These are phyloP conservation scores for Zelleria hepariella DNA, from an alignment of 2,888 invertebrate species.

Conservation along the genomic window DNA sequence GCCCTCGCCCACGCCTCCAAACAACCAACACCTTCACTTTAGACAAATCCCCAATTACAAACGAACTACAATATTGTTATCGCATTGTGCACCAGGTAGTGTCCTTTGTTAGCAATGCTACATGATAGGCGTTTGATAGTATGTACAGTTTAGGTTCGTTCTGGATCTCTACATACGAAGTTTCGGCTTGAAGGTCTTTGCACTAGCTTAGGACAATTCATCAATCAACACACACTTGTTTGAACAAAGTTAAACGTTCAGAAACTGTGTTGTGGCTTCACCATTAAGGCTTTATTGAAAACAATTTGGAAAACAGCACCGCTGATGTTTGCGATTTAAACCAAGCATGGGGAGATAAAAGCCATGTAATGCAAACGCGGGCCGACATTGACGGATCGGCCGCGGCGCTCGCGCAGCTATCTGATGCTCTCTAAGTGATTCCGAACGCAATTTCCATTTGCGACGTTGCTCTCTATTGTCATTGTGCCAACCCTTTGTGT, in stretches of 20 bases:
- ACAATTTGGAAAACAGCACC: constrained; percentile 67
- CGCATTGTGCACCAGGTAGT: not conserved
- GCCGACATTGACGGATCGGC: constrained; percentile 69
- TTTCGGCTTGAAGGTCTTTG: too few species aligned
- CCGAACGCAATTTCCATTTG: constrained; percentile 64
- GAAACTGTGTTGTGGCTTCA: constrained; percentile 36
- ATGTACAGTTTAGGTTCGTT: too few species aligned
- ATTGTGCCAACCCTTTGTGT: constrained; percentile 39
- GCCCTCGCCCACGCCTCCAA: constrained; percentile 21
- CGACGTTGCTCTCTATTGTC: constrained; percentile 56
- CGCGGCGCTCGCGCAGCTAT: constrained; percentile 53
- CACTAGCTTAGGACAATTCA: not conserved
- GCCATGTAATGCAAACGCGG: constrained; percentile 67
- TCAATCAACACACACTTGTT: not conserved
- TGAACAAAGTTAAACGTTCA: constrained; percentile 15
- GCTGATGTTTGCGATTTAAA: constrained; percentile 66
- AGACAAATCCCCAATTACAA: constrained; percentile 6
- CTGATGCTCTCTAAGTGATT: constrained; percentile 70
- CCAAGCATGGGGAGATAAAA: constrained; percentile 60
- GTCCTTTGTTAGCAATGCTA: not conserved
- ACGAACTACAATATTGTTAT: not conserved
- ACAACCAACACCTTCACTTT: constrained; percentile 4
- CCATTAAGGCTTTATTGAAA: constrained; percentile 64
- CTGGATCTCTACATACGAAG: too few species aligned
- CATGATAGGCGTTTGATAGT: not conserved